Base-by-base conservation (phyloP, 2,888 invertebrate species). In the Hyles lineata region DNA sequence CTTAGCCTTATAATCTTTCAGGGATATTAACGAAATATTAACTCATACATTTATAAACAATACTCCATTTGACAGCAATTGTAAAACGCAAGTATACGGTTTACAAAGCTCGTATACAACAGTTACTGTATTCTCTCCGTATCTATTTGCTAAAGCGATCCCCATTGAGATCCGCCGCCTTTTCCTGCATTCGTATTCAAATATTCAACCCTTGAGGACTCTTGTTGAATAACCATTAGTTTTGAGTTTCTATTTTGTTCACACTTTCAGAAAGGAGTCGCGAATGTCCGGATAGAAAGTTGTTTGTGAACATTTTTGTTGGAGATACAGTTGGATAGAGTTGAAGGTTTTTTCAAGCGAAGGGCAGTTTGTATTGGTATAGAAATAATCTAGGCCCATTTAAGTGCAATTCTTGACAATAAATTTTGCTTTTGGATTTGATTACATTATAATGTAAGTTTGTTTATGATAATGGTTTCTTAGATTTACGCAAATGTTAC, bases 111-210 rank as follows among this genome's bases (percentile, higher is more conserved):
- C 50, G 50, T 50, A 75, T 71, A 75, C 73, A 77, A 74, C 72
- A 69, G 72, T 70, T 74, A 73, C 74, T 76, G 73, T 76, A 75
- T 76, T 75, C 76, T 78, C 76, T 74, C 74, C 70, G 77, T 75
- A 74, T 76, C 77, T 77, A 77, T 77, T 78, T 77, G 73, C 76
- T 75, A 77, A 73, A 73, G 74, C 74, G 78, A 80, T 82, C 77
- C 72, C 76, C 81, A 83, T 82, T 76, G 86, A 80, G 82, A 81
- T 83, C 77, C 82, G 77, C 81, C 79, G 80, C 35, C 58, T 72
- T 72, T 72, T 67, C 63, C 75, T 73, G 80, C 84, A 88, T 89
- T 87, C 85, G 80, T 87, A 88, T 88, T 88, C 86, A 86, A 85
- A 87, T 87, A 84, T 85, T 82, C 82, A 76, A 79, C 76, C 81